Base-by-base conservation (phyloP, 2,888 invertebrate species). In the Gonocerus acuteangulatus region DNA sequence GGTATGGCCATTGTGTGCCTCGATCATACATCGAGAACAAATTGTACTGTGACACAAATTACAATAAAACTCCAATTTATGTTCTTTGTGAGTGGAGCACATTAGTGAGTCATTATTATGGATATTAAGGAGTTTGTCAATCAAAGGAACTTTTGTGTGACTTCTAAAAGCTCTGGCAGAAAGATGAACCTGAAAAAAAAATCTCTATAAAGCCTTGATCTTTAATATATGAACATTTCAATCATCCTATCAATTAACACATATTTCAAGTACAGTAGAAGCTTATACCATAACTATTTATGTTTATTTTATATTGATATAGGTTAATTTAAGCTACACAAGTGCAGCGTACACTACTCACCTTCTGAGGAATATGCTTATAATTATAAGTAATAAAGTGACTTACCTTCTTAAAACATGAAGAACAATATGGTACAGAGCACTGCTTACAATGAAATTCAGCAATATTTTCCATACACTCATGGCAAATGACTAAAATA, bases 11-110 rank as follows among this genome's bases (percentile, higher is more conserved):
- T 67, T 68, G 67, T 79, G 79, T 0, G 64, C 65, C 0, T 69
- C 65, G 4, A 78, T 36, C 57, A 73, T 70, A 63, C 79, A 79
- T 49, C 74, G 73, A n/a, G 74, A 72, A 62, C 79, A 80, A 1
- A 70, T 67, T 1, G 69, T 65, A 21, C 64, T 49, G n/a, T 72
- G 62, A 66, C 79, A 79, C 11, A 71, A 68, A 2, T 67, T 69
- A 64, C 79, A 80, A 61, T 70, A 72, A 67, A 76, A 75, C 16
- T 75, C 75, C 19, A 73, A 22, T 1, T 68, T 58, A 59, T 71
- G 67, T 1, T 67, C 64, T 2, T 64, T 45, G 68, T 77, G 77
- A 32, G 67, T 67, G 0, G 65, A 48, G 57, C 77, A 77, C 23
- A 32, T 67, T 16, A 57, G 22, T 2, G 57, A 18, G 13, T 27